Base-by-base conservation (phyloP, 2,888 invertebrate species). In the Scelioninae gen. 1 region DNA sequence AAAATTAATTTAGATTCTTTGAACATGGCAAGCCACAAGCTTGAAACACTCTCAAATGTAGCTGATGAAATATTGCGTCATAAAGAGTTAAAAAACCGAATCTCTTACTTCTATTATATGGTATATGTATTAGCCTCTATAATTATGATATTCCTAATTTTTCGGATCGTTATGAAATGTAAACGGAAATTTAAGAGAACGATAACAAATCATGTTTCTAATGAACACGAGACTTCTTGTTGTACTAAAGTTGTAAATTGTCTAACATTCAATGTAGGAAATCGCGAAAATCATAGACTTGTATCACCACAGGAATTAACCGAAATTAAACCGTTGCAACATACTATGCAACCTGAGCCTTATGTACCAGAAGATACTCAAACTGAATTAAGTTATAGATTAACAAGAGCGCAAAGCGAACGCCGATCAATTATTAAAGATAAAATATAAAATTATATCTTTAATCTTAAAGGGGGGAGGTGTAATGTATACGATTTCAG, bases 1-100 rank as follows among this genome's bases (percentile, higher is more conserved):
- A 49, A 49, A 34, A 34, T 32, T 32, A 49, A 63, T 47, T 15
- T 63, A 47, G 62, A 63, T 23, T 45, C 45, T 29, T 47, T 63
- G 13, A 47, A 63, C 31, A 15, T 63, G 11, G 47, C 62, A 5
- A 62, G 45, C n/a, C 60, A 62, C 13, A 45, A 62, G 23, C 43
- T 62, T 11, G 45, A 62, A 10, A 47, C 62, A 13, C 16, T 63
- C 8, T 47, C 47, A 8, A 45, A 63, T 9, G 8, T 31, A 29
- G 47, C 47, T 29, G 47, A 63, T 13, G 62, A 63, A 43, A 32
- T 63, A 10, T 31, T 31, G 6, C 45, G 47, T 8, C 38, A 58
- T 8, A 9, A 38, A n/a, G 13, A 58, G 5, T 56, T 56, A 23
- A 31, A 38, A 15, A 58, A 40, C n/a, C 58, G 13, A 4, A 13